Conservation (phyloP, 2,113 vertebrate species). For the Toxotes chatareus region DNA sequence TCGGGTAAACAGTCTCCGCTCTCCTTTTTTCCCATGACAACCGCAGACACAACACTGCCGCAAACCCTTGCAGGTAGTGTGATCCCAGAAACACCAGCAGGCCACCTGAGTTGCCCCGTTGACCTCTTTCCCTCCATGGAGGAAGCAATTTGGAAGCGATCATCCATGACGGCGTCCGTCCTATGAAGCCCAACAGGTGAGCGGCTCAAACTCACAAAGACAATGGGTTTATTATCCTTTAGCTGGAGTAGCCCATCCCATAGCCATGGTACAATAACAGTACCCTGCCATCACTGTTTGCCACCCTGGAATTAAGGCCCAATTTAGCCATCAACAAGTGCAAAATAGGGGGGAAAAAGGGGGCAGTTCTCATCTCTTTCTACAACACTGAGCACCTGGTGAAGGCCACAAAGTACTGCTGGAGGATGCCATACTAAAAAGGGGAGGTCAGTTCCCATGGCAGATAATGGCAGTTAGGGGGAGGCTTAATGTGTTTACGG, state of each 20-base stretch:
- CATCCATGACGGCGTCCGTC: conserved; percentile 67
- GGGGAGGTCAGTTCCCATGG: conserved; percentile 73
- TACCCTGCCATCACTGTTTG: conserved; percentile 72
- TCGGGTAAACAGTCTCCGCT: conserved; percentile 72
- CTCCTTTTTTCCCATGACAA: conserved; percentile 60
- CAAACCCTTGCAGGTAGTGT: conserved; percentile 38
- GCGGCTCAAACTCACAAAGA: conserved; percentile 61
- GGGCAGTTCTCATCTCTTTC: conserved; percentile 44
- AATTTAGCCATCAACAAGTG: conserved; percentile 84
- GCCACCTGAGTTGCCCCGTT: conserved; percentile 52
- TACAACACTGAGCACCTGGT: conserved; percentile 73
- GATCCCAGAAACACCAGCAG: conserved; percentile 30
- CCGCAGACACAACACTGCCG: conserved; percentile 68
- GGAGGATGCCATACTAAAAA: conserved; percentile 64
- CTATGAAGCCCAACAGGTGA: conserved; percentile 76
- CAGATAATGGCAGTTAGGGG: conserved; percentile 52
- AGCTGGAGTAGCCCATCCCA: conserved; percentile 55
- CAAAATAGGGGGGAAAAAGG: conserved; percentile 56
- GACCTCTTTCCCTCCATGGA: conserved; percentile 57
- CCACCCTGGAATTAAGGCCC: conserved; percentile 70
- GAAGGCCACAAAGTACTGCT: conserved; percentile 59
- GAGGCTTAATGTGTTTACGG: conserved; percentile 59
- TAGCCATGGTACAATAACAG: conserved; percentile 63
- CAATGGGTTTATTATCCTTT: conserved; percentile 80
- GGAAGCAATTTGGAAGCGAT: conserved; percentile 78